A percentile compares a stretch with the other conserved stretches of the same genome.
Conservation (phyloP, 1,140 invertebrate species). For the Diachasma alloeum region DNA sequence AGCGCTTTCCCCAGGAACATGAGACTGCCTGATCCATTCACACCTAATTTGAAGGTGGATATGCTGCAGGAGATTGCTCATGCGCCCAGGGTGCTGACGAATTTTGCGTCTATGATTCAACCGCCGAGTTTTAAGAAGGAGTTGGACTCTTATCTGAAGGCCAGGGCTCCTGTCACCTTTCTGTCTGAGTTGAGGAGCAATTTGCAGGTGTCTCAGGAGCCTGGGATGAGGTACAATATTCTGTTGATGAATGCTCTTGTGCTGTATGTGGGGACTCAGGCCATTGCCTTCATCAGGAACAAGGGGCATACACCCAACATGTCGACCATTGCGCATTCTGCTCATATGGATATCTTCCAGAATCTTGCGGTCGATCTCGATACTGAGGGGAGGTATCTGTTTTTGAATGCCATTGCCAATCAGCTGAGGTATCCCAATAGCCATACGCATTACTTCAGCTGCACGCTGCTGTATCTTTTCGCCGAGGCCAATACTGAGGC, state of each 20-base stretch:
- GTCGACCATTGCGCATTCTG: constrained; percentile 94
- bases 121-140: constrained; percentile 91
- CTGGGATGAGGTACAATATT: constrained; percentile 94
- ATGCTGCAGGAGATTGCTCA: constrained; percentile 86
- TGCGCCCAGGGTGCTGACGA: constrained; percentile 89
- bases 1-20: constrained; percentile 98
- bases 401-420: constrained; percentile 98
- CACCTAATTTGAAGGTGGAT: constrained; percentile 96
- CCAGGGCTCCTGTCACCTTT: constrained; percentile 94
- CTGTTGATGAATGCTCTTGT: constrained; percentile 96
- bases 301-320: constrained; percentile 93
- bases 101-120: constrained; percentile 88
- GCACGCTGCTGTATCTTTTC: constrained; percentile 95
- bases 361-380: constrained; percentile 97
- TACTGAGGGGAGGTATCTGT: constrained; percentile 95
- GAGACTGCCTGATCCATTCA: constrained; percentile 97
- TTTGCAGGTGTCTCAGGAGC: constrained; percentile 86
- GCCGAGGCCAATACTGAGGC: constrained; percentile 97
- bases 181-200: constrained; percentile 89
- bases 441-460: constrained; percentile 99
- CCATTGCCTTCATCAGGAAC: constrained; percentile 86
- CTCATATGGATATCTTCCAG: constrained; percentile 99
- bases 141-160: constrained; percentile 95
- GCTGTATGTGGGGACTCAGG: constrained; percentile 96
- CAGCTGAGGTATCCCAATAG: constrained; percentile 98